A percentile compares a stretch with the other conserved stretches of the same genome.
Conservation (phyloP, 1,140 invertebrate species). For the Panagrolaimus sp. region DNA sequence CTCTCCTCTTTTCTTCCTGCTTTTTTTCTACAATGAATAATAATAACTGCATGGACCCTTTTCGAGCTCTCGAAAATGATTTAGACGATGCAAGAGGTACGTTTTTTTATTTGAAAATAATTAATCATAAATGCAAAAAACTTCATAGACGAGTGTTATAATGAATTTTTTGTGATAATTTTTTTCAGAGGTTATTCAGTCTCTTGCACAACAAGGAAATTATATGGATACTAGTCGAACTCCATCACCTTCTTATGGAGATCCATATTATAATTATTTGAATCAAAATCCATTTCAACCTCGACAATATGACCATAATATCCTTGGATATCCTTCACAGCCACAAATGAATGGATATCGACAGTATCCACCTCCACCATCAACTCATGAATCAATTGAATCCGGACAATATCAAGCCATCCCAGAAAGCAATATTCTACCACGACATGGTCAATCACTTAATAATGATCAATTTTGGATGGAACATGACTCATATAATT, state of each 20-base stretch:
- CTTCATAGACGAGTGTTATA: too few relatives aligned
- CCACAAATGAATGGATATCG: not conserved
- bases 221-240: conserved; percentile 1
- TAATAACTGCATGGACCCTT: not conserved
- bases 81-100: not conserved
- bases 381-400: not conserved
- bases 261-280: not conserved
- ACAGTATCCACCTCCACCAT: not conserved
- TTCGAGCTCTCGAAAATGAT: conserved; percentile 3
- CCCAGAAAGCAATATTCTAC: too few relatives aligned
- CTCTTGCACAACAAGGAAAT: conserved; percentile 1
- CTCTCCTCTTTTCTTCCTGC: not conserved
- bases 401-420: too few relatives aligned
- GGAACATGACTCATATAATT: too few relatives aligned
- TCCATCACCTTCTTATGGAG: not conserved
- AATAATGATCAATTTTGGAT: too few relatives aligned
- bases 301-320: too few relatives aligned
- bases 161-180: not conserved
- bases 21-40: conserved; percentile 10
- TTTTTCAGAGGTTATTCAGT: conserved; percentile 4
- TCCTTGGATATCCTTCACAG: too few relatives aligned
- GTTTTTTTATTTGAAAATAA: not conserved
- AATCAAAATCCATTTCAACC: not conserved
- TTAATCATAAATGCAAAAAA: not conserved
- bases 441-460: too few relatives aligned